Evolutionary conservation across 2,797 vertebrate genomes (phyloP).

Genomic region (Lepilemur ruficaudatus): DNA sequence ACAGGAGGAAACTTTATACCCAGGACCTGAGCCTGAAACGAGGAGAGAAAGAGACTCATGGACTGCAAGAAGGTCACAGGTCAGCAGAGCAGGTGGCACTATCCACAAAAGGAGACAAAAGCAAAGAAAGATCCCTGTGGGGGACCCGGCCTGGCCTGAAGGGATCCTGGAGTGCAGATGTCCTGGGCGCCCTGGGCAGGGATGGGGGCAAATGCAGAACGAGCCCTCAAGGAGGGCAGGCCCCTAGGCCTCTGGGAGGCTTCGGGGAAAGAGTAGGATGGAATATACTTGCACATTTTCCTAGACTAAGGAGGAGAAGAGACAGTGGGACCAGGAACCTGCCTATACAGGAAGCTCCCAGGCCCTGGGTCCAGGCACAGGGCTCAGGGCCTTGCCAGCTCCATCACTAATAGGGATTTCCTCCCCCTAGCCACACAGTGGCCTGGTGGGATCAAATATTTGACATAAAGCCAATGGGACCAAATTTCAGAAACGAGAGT

Average conservation of each 20-base stretch:
- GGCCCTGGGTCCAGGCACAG: not conserved
- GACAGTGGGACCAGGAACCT: not conserved
- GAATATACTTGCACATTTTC: not conserved
- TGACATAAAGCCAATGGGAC: not conserved
- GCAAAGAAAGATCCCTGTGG: rapidly evolving
- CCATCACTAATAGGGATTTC: not conserved
- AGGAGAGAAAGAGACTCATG: rapidly evolving
- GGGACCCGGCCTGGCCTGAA: not conserved
- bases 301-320: not conserved
- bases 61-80: too few species aligned
- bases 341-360: not conserved
- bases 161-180: not conserved
- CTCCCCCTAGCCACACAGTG: not conserved
- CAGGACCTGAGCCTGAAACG: not conserved
- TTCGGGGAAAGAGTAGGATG: not conserved
- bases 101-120: not conserved
- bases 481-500: not conserved
- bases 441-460: not conserved
- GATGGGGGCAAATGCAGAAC: too few species aligned
- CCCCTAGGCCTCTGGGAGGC: not conserved
- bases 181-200: not conserved
- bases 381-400: not conserved
- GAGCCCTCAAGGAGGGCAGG: not conserved
- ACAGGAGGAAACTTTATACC: not conserved
- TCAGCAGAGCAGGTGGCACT: not conserved